Conservation (phyloP, 1,140 invertebrate genomes). For the Brachionus plicatilis region DNA sequence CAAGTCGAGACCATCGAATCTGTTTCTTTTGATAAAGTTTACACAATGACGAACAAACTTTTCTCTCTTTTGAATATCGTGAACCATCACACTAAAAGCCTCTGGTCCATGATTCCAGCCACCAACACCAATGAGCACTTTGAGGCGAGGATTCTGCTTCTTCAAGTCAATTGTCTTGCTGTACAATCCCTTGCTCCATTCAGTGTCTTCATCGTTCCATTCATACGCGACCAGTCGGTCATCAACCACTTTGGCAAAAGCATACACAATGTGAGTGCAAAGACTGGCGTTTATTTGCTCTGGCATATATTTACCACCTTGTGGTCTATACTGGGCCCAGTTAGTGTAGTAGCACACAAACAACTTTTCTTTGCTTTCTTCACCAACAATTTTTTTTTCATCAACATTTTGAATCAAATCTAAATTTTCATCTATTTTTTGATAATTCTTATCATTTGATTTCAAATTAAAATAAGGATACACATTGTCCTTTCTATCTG, state of each 20-base stretch:
- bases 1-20: slow-evolving; percentile 43
- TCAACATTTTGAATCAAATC: neutral
- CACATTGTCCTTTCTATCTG: too few species aligned
- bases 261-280: slow-evolving; percentile 88
- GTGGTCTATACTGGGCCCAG: slow-evolving; percentile 82
- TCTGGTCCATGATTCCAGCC: slow-evolving; percentile 81
- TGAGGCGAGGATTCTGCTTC: slow-evolving; percentile 61
- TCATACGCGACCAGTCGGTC: slow-evolving; percentile 74
- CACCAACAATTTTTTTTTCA: neutral
- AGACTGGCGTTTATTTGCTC: slow-evolving; percentile 75
- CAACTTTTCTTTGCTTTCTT: neutral
- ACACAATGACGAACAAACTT: slow-evolving; percentile 37
- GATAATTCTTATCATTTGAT: too few species aligned
- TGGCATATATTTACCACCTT: slow-evolving; percentile 74
- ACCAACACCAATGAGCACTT: slow-evolving; percentile 74
- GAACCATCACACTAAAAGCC: slow-evolving; percentile 68
- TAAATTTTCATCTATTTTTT: too few species aligned
- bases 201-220: slow-evolving; percentile 68
- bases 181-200: slow-evolving; percentile 23
- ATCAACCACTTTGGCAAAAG: slow-evolving; percentile 72
- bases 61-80: slow-evolving; percentile 57
- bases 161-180: neutral
- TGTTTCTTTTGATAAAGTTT: slow-evolving; percentile 57
- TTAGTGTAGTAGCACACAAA: slow-evolving; percentile 81
- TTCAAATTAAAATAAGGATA: too few species aligned